Conservation (phyloP, 2,797 vertebrate genomes). For the Staurois parvus region DNA sequence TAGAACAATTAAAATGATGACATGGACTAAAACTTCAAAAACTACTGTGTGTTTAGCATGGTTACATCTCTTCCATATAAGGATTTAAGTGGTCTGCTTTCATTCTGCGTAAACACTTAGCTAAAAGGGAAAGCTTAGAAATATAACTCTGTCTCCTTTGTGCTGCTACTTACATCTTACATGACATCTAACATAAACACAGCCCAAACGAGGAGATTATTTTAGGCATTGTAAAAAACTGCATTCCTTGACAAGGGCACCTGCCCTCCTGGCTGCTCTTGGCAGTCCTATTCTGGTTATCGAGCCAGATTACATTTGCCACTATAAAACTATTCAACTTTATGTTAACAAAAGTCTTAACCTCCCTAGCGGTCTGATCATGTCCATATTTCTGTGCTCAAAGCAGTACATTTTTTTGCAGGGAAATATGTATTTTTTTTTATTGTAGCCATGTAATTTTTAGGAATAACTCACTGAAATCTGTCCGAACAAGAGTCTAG, state of each 20-base stretch:
- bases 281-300: not conserved
- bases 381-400: too few relatives aligned
- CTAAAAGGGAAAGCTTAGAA: conserved; percentile 14
- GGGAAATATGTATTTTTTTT: too few relatives aligned
- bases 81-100: conserved; percentile 41
- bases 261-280: not conserved
- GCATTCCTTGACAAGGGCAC: conserved; percentile 3
- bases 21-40: conserved; percentile 37
- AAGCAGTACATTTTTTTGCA: too few relatives aligned
- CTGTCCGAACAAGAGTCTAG: too few relatives aligned
- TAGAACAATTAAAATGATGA: conserved; percentile 55
- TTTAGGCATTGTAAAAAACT: not conserved
- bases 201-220: conserved; percentile 13
- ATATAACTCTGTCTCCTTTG: conserved; percentile 7
- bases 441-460: too few relatives aligned
- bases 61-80: conserved; percentile 41
- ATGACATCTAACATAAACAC: conserved; percentile 37
- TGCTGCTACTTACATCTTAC: conserved; percentile 8
- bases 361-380: too few relatives aligned
- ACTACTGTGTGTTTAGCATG: conserved; percentile 22
- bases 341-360: too few relatives aligned
- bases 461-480: too few relatives aligned
- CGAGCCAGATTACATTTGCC: not conserved
- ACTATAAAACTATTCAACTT: not conserved
- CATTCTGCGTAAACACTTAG: conserved; percentile 41